These are phyloP conservation scores for Tragelaphus strepsiceros DNA, from an alignment of 2,113 vertebrate species.

Conservation along the genomic window DNA sequence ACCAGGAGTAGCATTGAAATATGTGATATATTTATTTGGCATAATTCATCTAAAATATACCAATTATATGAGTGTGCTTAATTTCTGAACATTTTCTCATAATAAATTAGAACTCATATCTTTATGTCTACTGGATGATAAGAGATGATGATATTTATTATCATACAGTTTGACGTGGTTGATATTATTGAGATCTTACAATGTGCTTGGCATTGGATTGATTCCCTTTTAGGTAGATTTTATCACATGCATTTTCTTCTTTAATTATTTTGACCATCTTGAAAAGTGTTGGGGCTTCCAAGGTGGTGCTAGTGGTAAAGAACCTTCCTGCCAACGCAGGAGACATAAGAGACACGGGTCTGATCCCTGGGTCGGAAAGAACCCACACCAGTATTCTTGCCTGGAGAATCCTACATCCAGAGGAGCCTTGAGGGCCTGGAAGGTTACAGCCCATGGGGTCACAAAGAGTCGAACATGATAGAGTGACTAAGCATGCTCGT, in stretches of 20 bases:
- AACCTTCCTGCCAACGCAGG: neutral
- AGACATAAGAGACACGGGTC: neutral
- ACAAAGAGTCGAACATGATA: neutral
- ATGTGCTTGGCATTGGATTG: neutral
- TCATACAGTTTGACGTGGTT: neutral
- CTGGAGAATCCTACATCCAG: neutral
- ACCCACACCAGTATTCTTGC: neutral
- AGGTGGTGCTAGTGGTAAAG: neutral
- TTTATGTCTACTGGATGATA: neutral
- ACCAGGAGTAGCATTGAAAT: neutral
- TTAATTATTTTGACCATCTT: neutral
- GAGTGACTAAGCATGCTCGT: neutral
- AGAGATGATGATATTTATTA: neutral
- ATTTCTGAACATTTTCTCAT: neutral
- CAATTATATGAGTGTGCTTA: neutral
- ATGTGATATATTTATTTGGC: slow-evolving; percentile 1
- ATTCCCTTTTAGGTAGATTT: neutral
- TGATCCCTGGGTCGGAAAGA: neutral
- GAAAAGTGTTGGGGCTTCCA: neutral
- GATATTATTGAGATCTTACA: neutral
- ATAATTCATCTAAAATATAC: slow-evolving; percentile 8
- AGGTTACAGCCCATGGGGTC: neutral
- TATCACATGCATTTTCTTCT: neutral
- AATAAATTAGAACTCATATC: neutral
- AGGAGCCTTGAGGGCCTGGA: neutral